Evolutionary conservation across 1,140 invertebrate genomes (phyloP).

Genomic region (Rhopalosiphum padi): DNA sequence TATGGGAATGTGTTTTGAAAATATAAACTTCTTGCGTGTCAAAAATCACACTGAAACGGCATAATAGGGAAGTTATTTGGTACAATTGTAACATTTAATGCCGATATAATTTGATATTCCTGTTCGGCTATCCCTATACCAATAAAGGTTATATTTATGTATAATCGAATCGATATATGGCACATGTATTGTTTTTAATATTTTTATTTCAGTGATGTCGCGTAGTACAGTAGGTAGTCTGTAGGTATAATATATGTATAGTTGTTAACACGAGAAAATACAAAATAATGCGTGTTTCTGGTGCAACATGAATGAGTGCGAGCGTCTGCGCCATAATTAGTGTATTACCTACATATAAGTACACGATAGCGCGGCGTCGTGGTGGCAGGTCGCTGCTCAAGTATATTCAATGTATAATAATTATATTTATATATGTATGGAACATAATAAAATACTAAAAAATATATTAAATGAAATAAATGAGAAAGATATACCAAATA

Average conservation of each 20-base stretch:
- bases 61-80: neutral
- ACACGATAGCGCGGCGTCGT: neutral
- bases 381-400: neutral
- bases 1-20: neutral
- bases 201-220: neutral
- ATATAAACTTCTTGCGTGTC: neutral
- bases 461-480: conserved; percentile 1
- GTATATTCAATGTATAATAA: neutral
- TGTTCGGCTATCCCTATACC: neutral
- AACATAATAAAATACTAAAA: neutral
- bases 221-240: neutral
- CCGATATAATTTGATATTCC: neutral
- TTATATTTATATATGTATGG: too few species aligned
- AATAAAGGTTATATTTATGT: neutral
- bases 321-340: neutral
- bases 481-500: neutral
- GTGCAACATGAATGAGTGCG: too few species aligned
- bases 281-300: neutral
- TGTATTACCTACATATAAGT: neutral
- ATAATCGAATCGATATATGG: too few species aligned
- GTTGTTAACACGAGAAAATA: neutral
- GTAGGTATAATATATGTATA: neutral
- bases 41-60: neutral
- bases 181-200: neutral
- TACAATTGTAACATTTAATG: neutral